Evolutionary conservation across 2,113 vertebrate genomes (phyloP).

Genomic region (Nycticryphes semicollaris): DNA sequence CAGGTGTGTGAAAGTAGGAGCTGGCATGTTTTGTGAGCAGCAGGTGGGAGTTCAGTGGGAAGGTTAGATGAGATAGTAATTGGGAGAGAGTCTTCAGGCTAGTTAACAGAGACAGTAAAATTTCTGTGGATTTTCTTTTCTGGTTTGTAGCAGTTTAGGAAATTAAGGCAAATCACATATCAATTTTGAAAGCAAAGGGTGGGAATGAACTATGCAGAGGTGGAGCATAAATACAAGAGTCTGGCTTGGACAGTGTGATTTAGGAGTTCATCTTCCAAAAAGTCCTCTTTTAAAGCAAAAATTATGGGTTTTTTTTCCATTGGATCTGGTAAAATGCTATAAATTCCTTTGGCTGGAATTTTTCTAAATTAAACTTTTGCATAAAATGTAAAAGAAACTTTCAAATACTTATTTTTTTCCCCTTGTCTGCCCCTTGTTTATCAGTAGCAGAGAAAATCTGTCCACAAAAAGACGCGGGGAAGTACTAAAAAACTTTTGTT

Average conservation of each 20-base stretch:
- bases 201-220: neutral
- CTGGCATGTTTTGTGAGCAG: neutral
- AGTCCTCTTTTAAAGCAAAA: neutral
- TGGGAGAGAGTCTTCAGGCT: slow-evolving; percentile 27
- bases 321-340: neutral
- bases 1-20: slow-evolving; percentile 22
- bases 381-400: neutral
- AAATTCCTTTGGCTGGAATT: neutral
- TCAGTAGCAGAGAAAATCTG: neutral
- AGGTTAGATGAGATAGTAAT: slow-evolving; percentile 20
- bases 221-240: neutral
- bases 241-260: neutral
- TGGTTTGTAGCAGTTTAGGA: neutral
- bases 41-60: slow-evolving; percentile 8
- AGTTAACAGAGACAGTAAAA: neutral
- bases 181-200: neutral
- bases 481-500: neutral
- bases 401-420: neutral
- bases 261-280: neutral
- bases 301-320: neutral
- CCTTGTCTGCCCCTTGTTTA: neutral
- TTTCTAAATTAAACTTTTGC: neutral
- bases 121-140: neutral
- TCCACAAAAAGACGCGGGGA: neutral
- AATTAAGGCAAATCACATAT: neutral